phyloP scores from a whole-genome alignment of 2,113 vertebrate species.

The Carassius gibelio region DNA sequence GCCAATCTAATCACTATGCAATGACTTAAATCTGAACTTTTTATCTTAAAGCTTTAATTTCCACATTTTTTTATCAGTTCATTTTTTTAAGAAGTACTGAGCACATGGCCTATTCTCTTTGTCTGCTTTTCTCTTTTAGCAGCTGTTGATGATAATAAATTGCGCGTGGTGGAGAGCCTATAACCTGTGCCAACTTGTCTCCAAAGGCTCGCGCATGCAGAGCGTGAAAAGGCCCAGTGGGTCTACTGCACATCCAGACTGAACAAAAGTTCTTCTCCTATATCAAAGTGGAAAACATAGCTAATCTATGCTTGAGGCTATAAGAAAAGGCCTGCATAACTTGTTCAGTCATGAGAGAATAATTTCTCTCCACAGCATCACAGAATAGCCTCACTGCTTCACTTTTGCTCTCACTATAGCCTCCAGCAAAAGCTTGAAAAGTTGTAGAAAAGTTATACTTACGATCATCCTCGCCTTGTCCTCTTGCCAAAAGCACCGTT shows the following conservation, averaged over 20 bases:
- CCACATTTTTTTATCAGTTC: not conserved
- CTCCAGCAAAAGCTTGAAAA: slow-evolving; percentile 25
- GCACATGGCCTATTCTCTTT: not conserved
- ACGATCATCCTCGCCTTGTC: slow-evolving; percentile 95
- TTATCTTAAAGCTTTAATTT: not conserved
- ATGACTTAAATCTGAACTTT: not conserved
- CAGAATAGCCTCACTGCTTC: not conserved
- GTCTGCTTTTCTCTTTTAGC: slow-evolving; percentile 29
- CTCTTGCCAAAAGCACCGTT: slow-evolving; percentile 87
- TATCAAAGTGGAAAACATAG: not conserved
- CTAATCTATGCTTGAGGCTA: not conserved
- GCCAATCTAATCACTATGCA: not conserved
- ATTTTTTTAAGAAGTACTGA: too few species aligned
- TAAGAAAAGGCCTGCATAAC: not conserved
- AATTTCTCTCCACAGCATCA: not conserved
- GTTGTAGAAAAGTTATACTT: slow-evolving; percentile 69
- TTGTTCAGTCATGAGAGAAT: not conserved
- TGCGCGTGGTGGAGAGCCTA: slow-evolving; percentile 58
- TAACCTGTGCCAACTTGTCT: slow-evolving; percentile 74
- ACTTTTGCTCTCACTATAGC: not conserved
- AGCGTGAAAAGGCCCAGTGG: slow-evolving; percentile 37
- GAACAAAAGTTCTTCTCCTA: not conserved
- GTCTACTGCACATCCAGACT: slow-evolving; percentile 27
- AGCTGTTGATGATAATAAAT: slow-evolving; percentile 42
- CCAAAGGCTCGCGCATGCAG: slow-evolving; percentile 55